Base-by-base conservation (phyloP, 1,140 invertebrate species). In the Hypothenemus hampei region DNA sequence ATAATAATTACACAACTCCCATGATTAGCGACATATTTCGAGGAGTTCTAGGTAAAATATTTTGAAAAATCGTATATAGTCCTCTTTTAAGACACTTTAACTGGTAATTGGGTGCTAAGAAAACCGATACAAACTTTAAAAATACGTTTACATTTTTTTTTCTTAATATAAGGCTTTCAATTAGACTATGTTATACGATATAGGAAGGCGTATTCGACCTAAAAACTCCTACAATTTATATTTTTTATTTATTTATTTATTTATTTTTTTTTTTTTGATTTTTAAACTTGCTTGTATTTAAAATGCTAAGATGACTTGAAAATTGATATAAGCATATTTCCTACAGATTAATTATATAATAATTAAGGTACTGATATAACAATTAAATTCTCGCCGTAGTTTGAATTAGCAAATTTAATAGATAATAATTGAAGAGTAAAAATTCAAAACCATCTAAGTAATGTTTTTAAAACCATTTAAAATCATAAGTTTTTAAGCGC, bases 301-400 rank as follows among this genome's bases (percentile, higher is more conserved):
- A 58, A 57, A 56, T 40, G 53, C 44, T 47, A 47, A n/a, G 53
- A 48, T 36, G 53, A 54, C 39, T n/a, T 54, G 51, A 54, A 37
- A 39, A 56, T 53, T 53, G 40, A 56, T 56, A 56, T 35, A 54
- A 56, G 53, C 47, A 52, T 58, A 58, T 45, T 56, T 56, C 53
- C 36, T 56, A 56, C 20, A 20, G 44, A 56, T 47, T 56, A 45
- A 47, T 54, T 43, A 54, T 56, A 56, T 54, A 53, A 41, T 51
- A 51, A 54, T 45, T 40, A 54, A 29, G 6, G n/a, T n/a, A n/a
- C n/a, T n/a, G n/a, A n/a, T n/a, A n/a, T n/a, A n/a, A n/a, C n/a
- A n/a, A n/a, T n/a, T n/a, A n/a, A n/a, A n/a, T n/a, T n/a, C n/a
- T n/a, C n/a, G n/a, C n/a, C n/a, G n/a, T n/a, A n/a, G n/a, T n/a